Evolutionary conservation across 2,888 invertebrate genomes (phyloP), one percentile per base, ranked within the genome.

Genomic region (Agrotis exclamationis): DNA sequence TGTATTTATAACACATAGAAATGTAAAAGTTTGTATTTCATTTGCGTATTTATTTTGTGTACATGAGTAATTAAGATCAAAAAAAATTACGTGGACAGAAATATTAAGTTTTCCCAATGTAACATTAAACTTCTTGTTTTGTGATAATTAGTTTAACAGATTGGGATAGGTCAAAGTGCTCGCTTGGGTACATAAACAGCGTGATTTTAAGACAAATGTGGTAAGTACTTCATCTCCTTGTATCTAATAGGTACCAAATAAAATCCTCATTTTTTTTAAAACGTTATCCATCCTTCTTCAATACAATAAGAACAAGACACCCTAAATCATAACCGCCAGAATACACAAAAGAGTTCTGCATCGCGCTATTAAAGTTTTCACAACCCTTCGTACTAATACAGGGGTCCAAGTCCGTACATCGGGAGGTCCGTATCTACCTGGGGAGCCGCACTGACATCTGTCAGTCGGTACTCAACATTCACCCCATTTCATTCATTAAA

Each of bases 401-500:
- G 11, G 24, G 14, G 18, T 47, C 56, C 14, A 33, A 11, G 13
- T 1, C 0, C 0, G 0, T 18, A 22, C 0, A 7, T n/a, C 56
- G 63, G 74, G 78, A 71, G 79, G 79, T 79, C 74, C 67, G 54
- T n/a, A n/a, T 77, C 63, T 79, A 79, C 76, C 63, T 56, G 79
- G 76, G 67, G 33, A 79, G 56, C 59, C 74, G 63, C 48, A 14
- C 47, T 18, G 56, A 59, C 33, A 11, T n/a, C 1, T 28, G 47
- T 67, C 79, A 56, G 20, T 22, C 67, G 79, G 73, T 33, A 47
- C 22, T 20, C 51, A 79, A 14, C 14, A 18, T 16, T 20, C 28
- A 33, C 24, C 50, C 53, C 16, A 11, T 18, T 44, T 20, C 47
- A 47, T 47, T 18, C 53, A 28, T 28, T n/a, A 13, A 3, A 13